phyloP scores from a whole-genome alignment of 2,113 vertebrate species.

The Leucosticte australis region DNA sequence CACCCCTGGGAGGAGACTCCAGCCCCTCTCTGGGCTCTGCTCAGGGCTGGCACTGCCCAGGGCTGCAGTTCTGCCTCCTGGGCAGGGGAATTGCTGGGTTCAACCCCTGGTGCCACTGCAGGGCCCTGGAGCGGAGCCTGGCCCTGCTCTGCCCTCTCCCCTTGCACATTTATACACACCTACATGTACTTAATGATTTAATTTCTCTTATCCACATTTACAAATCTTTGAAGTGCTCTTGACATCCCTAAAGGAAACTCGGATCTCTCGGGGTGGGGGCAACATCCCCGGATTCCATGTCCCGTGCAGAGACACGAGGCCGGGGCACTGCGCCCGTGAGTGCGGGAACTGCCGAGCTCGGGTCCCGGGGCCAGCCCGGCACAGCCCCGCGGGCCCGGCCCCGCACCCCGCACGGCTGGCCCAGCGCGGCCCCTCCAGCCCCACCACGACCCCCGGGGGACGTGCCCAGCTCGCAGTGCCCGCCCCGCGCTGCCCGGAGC shows the following conservation, averaged over 20 bases:
- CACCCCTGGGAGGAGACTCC: background rate
- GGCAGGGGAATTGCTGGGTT: rapidly evolving
- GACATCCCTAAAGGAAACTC: background rate
- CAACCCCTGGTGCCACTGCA: background rate
- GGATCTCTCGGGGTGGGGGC: rapidly evolving
- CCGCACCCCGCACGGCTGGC: background rate
- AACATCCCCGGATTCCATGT: rapidly evolving
- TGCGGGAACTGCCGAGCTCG: rapidly evolving
- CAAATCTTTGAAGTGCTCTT: rapidly evolving
- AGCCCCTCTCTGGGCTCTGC: background rate
- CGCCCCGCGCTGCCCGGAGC: background rate
- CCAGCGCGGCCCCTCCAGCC: background rate
- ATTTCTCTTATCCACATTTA: rapidly evolving
- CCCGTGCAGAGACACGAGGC: rapidly evolving
- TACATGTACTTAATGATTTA: rapidly evolving
- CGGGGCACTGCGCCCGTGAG: rapidly evolving
- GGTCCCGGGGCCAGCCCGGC: rapidly evolving
- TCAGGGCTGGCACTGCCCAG: background rate
- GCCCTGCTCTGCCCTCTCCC: background rate
- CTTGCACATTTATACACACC: rapidly evolving
- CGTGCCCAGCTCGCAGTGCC: background rate
- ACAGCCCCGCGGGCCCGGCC: background rate
- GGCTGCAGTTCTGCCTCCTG: background rate
- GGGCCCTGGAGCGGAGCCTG: background rate
- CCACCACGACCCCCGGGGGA: background rate